Base-by-base conservation (phyloP, 2,797 vertebrate genomes). In the Takifugu rubripes region DNA sequence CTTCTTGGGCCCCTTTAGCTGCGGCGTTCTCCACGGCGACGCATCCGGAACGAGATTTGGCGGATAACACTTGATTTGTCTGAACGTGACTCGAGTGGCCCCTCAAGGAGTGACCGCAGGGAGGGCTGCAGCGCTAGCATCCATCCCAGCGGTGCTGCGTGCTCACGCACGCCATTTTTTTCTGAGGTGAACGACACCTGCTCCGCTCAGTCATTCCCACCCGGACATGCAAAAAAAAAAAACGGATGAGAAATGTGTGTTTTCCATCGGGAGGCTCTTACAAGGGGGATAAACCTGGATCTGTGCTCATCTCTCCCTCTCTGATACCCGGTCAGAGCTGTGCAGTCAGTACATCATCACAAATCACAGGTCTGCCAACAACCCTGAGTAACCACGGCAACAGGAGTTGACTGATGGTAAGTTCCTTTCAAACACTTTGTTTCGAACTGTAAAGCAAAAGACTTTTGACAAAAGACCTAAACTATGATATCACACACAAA, bases 51-150 rank as follows among this genome's bases (percentile, higher is more conserved):
- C 47, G 69, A 83, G 85, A 87, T 66, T 55, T 50, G 62, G 73
- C 81, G 75, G 74, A 81, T 77, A 77, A 79, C 77, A 81, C 78
- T 89, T 82, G 75, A 86, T 86, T 83, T 61, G 51, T 56, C 56
- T 78, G 78, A 77, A 86, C 43, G 62, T 73, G 71, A 74, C 68
- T 84, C 80, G 67, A 76, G 70, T 82, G 78, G 78, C 61, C 45
- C 49, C 61, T 73, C 64, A 66, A 55, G 10, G 31, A 33, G 54
- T 64, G 71, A 44, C 48, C 2, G 31, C 61, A n/a, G 36, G 67
- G 64, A 49, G 29, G 49, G 43, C 40, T 40, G 24, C 42, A 44
- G 46, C 36, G 63, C 71, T 65, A 73, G 59, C 61, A 74, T 43
- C 16, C 11, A 10, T 43, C 16, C 12, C 7, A 7, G 36, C 14